phyloP scores from a whole-genome alignment of 2,113 vertebrate genomes.

The Peromyscus leucopus region DNA sequence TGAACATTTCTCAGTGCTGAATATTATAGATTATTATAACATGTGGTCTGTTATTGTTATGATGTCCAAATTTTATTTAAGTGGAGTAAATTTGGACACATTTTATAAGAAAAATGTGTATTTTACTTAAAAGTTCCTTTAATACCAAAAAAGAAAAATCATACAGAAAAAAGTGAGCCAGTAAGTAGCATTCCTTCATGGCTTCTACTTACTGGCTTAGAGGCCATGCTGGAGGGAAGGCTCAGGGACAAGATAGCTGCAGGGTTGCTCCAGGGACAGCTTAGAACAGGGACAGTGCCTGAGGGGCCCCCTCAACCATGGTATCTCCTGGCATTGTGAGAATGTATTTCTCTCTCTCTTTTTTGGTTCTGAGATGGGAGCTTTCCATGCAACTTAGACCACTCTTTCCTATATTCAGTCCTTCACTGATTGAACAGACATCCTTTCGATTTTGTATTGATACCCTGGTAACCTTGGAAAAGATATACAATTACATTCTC shows the following conservation, averaged over 20 bases:
- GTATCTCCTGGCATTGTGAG: background rate
- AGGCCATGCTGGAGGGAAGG: background rate
- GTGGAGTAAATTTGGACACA: background rate
- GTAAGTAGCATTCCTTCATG: background rate
- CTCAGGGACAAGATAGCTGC: background rate
- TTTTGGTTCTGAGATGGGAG: background rate
- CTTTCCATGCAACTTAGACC: background rate
- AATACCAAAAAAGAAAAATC: background rate
- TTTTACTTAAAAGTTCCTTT: conserved; percentile 15
- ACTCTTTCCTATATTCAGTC: background rate
- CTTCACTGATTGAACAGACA: background rate
- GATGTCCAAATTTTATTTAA: background rate
- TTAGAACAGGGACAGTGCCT: background rate
- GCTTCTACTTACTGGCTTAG: background rate
- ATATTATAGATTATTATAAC: background rate
- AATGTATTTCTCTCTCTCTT: background rate
- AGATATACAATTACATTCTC: background rate
- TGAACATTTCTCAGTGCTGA: background rate
- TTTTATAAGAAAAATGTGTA: conserved; percentile 1
- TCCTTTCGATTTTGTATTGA: conserved; percentile 20
- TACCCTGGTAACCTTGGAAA: background rate
- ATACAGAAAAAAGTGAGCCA: background rate
- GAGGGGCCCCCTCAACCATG: background rate
- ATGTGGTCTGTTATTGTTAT: background rate
- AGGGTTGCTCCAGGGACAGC: background rate